Base-by-base conservation (phyloP, 1,140 invertebrate genomes). In the Micrasema longulum region DNA sequence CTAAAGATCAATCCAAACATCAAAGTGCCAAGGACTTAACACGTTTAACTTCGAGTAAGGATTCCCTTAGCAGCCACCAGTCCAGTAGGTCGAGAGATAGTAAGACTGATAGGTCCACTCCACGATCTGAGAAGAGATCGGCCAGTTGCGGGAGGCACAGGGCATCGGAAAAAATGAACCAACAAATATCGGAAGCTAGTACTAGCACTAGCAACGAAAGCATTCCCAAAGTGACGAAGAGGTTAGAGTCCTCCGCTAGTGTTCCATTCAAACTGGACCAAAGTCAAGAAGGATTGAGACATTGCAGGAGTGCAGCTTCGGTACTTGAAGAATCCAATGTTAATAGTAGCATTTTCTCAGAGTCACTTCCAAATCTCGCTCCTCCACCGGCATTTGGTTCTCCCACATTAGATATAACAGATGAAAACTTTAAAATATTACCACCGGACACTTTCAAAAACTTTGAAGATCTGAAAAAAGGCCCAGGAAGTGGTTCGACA, bases 341-440 rank as follows among this genome's bases (percentile, higher is more conserved):
- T 50, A 84, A 81, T 65, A 83, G 80, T 74, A 82, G 78, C 10
- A 82, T 85, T 64, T 83, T 83, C 14, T 88, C 88, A 9, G 89
- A 89, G 80, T 89, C 88, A 12, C 78, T 90, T 73, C 89, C 89
- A 1, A 89, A 89, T 79, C 79, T 90, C 77, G 87, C 86, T 38
- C 87, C 87, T 55, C 85, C 87, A 9, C 84, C 88, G 5, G 85
- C 84, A 18, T 85, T 85, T 76, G 83, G 83, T 72, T 85, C 84
- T n/a, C 84, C 84, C 1, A 82, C 81, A 43, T 78, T 85, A 69
- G 83, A 85, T 76, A 85, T 85, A 50, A 78, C 73, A 35, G 84
- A 85, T 55, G 81, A 85, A 79, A 81, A 85, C 76, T 85, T 85
- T 62, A 85, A 84, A 80, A 85, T 85, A 64, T 64, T 84, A 36